Conservation (phyloP, 64 coral and sea anemone species). For the Catalaphyllia jardinei region DNA sequence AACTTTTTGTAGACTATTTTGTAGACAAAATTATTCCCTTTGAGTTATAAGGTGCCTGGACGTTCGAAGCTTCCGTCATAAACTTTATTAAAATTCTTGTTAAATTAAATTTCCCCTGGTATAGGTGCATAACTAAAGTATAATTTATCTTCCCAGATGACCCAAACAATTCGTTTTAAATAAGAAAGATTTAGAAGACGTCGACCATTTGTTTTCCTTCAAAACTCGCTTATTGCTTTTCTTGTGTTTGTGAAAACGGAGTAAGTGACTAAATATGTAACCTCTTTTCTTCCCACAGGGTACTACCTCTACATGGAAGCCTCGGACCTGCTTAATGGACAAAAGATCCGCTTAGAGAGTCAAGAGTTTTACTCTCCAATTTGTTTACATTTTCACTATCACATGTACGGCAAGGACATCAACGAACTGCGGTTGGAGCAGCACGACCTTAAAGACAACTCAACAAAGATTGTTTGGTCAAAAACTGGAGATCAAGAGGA, state of each 20-base stretch:
- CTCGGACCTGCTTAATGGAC: slow-evolving; percentile 1
- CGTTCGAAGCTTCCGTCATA: too few species aligned
- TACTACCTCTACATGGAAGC: slow-evolving; percentile 45
- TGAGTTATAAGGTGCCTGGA: too few species aligned
- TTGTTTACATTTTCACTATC: slow-evolving; percentile 15
- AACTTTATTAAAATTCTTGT: too few species aligned
- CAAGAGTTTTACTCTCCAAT: slow-evolving; percentile 1
- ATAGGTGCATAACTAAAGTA: too few species aligned
- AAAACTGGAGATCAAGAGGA: slow-evolving; percentile 9
- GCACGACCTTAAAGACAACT: slow-evolving; percentile 1
- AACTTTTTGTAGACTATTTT: too few species aligned
- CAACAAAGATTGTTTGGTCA: slow-evolving; percentile 5
- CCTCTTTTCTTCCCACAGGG: background rate
- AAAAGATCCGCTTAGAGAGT: slow-evolving; percentile 18
- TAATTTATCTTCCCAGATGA: too few species aligned
- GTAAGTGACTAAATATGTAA: background rate
- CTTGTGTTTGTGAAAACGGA: background rate
- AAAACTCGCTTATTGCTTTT: background rate
- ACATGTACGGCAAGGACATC: slow-evolving; percentile 22
- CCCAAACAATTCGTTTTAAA: too few species aligned
- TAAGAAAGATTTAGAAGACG: too few species aligned
- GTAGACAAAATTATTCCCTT: too few species aligned
- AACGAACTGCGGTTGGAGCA: slow-evolving; percentile 16
- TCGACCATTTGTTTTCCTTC: too few species aligned
- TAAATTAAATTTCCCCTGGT: too few species aligned